Conservation (phyloP, 2,797 vertebrate species). For the Macrochelys suwanniensis region DNA sequence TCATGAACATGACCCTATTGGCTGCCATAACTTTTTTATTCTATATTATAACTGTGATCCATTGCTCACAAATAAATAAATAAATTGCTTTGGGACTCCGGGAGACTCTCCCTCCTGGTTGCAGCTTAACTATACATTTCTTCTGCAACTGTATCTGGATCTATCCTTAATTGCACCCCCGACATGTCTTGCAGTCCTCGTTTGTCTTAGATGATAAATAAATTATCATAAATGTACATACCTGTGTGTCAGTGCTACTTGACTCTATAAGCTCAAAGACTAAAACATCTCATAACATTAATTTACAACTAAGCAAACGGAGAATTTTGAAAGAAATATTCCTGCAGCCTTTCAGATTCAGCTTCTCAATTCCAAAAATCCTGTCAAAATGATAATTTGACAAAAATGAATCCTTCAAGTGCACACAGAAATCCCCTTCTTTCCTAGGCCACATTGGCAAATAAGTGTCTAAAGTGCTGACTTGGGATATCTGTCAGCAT, state of each 20-base stretch:
- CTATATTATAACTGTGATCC: rapidly evolving
- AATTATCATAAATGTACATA: neutral
- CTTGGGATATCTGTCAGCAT: neutral
- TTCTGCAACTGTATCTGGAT: neutral
- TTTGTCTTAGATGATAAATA: neutral
- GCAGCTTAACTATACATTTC: neutral
- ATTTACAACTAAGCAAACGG: neutral
- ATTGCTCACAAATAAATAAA: neutral
- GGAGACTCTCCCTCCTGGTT: neutral
- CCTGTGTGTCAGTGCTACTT: neutral
- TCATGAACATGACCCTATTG: neutral
- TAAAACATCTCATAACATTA: neutral
- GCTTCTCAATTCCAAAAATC: neutral
- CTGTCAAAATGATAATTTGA: neutral
- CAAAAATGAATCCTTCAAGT: neutral
- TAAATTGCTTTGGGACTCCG: neutral
- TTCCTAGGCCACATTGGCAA: neutral
- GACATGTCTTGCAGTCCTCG: neutral
- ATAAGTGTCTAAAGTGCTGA: rapidly evolving
- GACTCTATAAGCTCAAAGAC: neutral
- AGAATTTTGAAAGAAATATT: rapidly evolving
- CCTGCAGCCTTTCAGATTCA: neutral
- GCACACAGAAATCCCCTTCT: neutral
- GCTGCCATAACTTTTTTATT: neutral
- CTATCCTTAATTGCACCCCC: neutral